A percentile compares a stretch with the other conserved stretches of the same genome.
phyloP scores from a whole-genome alignment of 2,888 invertebrate species.

The Harpalus rubripes region DNA sequence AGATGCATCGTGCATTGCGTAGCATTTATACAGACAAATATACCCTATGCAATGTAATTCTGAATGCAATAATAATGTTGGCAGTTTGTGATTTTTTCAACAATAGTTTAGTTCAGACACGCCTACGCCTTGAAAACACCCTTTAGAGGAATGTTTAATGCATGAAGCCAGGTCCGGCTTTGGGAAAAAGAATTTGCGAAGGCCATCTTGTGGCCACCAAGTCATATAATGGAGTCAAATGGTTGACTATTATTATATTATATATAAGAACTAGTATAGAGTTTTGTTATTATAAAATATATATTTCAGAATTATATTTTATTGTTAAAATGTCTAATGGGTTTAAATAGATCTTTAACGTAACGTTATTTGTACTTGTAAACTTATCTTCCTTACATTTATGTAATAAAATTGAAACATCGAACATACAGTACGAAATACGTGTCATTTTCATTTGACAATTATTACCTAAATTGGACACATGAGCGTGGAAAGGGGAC shows the following conservation, averaged over 20 bases:
- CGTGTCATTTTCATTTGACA: conserved; percentile 48
- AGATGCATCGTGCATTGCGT: conserved; percentile 17
- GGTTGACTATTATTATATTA: conserved; percentile 61
- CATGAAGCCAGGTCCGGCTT: conserved; percentile 43
- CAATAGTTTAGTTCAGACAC: conserved; percentile 12
- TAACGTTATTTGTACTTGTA: conserved; percentile 64
- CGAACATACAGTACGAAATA: conserved; percentile 61
- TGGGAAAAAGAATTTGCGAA: conserved; percentile 24
- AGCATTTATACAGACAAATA: background rate
- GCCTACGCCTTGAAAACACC: conserved; percentile 17
- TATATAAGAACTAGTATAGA: conserved; percentile 67
- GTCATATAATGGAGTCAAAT: conserved; percentile 41
- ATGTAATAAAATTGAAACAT: conserved; percentile 62
- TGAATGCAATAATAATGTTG: conserved; percentile 9
- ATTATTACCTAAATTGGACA: conserved; percentile 14
- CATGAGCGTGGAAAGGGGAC: background rate
- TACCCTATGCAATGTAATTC: background rate
- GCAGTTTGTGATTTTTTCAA: background rate
- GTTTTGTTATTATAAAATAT: conserved; percentile 72
- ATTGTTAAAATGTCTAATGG: conserved; percentile 74
- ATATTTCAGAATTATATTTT: conserved; percentile 74
- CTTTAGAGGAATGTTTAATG: conserved; percentile 20
- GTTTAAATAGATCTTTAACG: conserved; percentile 71
- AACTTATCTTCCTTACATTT: conserved; percentile 62
- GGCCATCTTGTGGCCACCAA: conserved; percentile 52